phyloP scores from a whole-genome alignment of 2,797 vertebrate species.

The Stomatorhinus walkeri region DNA sequence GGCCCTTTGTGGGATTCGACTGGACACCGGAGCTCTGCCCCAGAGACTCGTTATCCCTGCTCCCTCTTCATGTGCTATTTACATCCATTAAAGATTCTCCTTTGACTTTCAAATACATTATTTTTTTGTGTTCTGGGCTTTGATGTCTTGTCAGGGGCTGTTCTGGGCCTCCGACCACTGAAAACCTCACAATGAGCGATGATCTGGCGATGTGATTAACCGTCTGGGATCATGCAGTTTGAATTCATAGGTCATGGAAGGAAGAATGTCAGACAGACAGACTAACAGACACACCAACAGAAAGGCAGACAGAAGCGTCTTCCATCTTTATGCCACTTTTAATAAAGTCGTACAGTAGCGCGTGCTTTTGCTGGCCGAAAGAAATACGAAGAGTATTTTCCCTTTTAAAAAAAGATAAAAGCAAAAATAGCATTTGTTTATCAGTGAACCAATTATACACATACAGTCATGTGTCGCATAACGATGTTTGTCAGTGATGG shows the following conservation, averaged over 20 bases:
- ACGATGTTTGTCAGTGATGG: not conserved
- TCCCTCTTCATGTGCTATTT: slow-evolving; percentile 13
- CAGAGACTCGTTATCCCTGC: slow-evolving; percentile 11
- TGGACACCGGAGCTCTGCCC: slow-evolving; percentile 16
- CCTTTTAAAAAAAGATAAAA: not conserved
- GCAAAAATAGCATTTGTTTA: not conserved
- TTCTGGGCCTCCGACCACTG: not conserved
- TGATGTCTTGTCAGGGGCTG: not conserved
- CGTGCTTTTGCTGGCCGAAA: not conserved
- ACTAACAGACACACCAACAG: not conserved
- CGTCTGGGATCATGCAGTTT: not conserved
- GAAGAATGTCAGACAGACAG: not conserved
- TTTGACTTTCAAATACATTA: not conserved
- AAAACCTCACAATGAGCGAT: not conserved
- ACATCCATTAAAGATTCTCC: slow-evolving; percentile 16
- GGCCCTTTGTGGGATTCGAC: slow-evolving; percentile 6
- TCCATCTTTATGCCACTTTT: not conserved
- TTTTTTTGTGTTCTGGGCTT: not conserved
- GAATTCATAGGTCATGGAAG: not conserved
- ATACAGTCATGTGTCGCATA: not conserved
- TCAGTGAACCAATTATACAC: not conserved
- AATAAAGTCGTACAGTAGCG: not conserved
- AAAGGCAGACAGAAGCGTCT: not conserved
- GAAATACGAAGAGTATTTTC: not conserved
- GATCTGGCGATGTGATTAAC: not conserved